phyloP scores from a whole-genome alignment of 2,797 vertebrate genomes.

The Rhyacichthys aspro region DNA sequence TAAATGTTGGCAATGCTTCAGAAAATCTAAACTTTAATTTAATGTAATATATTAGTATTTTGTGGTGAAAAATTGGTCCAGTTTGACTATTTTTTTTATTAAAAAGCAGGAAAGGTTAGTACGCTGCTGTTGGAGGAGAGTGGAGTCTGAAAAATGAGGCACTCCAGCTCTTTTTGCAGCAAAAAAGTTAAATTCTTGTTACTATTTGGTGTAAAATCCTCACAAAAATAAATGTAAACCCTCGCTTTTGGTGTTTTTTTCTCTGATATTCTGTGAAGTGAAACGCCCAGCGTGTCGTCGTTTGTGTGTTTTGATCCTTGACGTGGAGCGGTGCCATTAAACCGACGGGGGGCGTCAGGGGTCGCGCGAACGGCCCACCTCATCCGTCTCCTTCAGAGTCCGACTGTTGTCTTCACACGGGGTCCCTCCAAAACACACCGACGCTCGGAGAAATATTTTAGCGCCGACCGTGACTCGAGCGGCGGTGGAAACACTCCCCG shows the following conservation, averaged over 20 bases:
- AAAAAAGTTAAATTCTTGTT: not conserved
- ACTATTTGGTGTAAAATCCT: not conserved
- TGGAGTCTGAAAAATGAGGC: no score
- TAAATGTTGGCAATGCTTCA: no score
- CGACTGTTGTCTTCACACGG: constrained; percentile 63
- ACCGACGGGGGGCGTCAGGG: not conserved
- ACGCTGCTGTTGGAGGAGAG: no score
- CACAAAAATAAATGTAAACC: constrained; percentile 9
- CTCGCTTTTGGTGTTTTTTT: not conserved
- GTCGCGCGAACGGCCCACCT: no score
- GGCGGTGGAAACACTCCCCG: constrained; percentile 52
- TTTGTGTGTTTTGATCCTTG: constrained; percentile 22
- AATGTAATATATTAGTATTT: no score
- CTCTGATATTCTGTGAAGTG: not conserved
- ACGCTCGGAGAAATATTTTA: constrained; percentile 26
- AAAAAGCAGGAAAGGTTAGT: no score
- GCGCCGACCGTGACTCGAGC: constrained; percentile 42
- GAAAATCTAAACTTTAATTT: no score
- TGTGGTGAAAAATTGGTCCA: no score
- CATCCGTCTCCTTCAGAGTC: constrained; percentile 61
- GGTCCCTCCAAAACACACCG: constrained; percentile 43
- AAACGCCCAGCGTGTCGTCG: not conserved
- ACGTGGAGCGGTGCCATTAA: constrained; percentile 39
- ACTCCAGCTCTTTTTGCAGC: constrained; percentile 9
- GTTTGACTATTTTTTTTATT: no score